Base-by-base conservation (phyloP, 2,888 invertebrate genomes). In the Exephanes ischioxanthus region DNA sequence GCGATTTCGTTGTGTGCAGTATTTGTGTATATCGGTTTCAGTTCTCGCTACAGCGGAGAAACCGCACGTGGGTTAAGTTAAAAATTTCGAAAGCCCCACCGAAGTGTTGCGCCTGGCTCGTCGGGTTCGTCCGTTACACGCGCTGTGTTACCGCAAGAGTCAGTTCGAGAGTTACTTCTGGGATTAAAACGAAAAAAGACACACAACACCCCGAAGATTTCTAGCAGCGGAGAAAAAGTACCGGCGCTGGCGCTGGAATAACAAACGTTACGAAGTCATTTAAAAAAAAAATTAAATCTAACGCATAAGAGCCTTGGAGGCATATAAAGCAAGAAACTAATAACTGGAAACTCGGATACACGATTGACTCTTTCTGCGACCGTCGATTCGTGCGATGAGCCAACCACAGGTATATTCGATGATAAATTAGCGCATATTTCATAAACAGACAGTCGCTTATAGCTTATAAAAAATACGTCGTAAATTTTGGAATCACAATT, bases 311-410 rank as follows among this genome's bases (percentile, higher is more conserved):
- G 89, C 87, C 86, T 70, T 30, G 87, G 85, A 88, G 88, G 87
- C 89, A 89, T 89, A 87, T 88, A 88, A 89, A 86, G 79, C 63
- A 22, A 11, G 63, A 75, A 71, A 70, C n/a, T 51, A 79, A 51
- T 22, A 51, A 33, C 26, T 9, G 41, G 6, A 48, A 14, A 5
- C 33, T 37, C 9, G 33, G 45, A 79, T 11, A 53, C 33, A n/a
- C 26, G 71, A 33, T 26, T 22, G 11, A 37, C 11, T 26, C n/a
- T 63, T 55, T n/a, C 58, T 9, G 7, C 14, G n/a, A 33, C 48
- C 58, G 16, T 6, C 33, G 48, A 51, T 58, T 19, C 30, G 22
- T 66, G 78, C 70, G 53, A 82, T 77, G 82, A 78, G 67, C 71
- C 71, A 83, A 53, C 58, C 67, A 77, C 51, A 83, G 82, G 82